Evolutionary conservation across 2,888 invertebrate genomes (phyloP).

Genomic region (Agrilus mali): DNA sequence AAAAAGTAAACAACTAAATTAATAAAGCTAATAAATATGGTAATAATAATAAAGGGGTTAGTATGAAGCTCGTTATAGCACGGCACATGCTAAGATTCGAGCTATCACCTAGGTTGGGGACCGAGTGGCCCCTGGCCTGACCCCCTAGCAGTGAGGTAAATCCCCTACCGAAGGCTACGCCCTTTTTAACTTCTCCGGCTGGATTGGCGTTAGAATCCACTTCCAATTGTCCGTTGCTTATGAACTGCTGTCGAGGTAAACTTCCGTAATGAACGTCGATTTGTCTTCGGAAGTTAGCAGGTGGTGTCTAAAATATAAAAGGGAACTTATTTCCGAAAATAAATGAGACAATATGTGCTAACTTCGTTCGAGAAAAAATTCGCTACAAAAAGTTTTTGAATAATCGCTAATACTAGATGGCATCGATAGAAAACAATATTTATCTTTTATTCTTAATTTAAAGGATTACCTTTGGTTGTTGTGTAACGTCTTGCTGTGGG

Average conservation of each 20-base stretch:
- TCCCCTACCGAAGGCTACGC: conserved; percentile 64
- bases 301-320: conserved; percentile 51
- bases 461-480: conserved; percentile 13
- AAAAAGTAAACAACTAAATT: conserved; percentile 9
- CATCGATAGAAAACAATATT: too few relatives aligned
- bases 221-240: conserved; percentile 30
- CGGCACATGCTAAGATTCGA: conserved; percentile 18
- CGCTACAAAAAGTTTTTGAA: too few relatives aligned
- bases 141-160: conserved; percentile 39
- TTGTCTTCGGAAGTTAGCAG: conserved; percentile 60
- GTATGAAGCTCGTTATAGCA: conserved; percentile 9
- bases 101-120: conserved; percentile 77
- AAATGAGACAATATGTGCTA: too few relatives aligned
- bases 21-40: conserved; percentile 8
- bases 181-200: conserved; percentile 39
- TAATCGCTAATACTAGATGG: too few relatives aligned
- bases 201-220: conserved; percentile 35
- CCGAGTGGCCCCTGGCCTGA: conserved; percentile 69
- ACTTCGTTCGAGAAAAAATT: too few relatives aligned
- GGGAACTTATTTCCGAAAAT: not conserved
- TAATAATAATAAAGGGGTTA: conserved; percentile 8
- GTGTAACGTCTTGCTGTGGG: conserved; percentile 16
- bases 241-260: conserved; percentile 56
- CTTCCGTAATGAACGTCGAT: conserved; percentile 69
- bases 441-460: not conserved